Evolutionary conservation across 2,888 invertebrate genomes (phyloP).

Genomic region (Diarsia brunnea): DNA sequence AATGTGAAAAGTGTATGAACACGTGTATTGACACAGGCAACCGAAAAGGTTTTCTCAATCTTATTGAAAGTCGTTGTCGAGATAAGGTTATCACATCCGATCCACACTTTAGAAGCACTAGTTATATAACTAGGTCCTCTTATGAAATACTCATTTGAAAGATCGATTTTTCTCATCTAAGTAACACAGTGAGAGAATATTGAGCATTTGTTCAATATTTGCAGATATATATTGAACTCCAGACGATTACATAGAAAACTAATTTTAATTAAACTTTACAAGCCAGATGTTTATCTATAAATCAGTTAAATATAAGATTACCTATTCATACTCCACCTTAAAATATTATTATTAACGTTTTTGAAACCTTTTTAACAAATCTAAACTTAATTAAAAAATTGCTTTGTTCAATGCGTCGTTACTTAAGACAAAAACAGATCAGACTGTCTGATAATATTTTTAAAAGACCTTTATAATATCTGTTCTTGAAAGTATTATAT

Average conservation of each 20-base stretch:
- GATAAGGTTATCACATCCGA: neutral
- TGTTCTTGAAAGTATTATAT: neutral
- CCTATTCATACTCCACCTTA: neutral
- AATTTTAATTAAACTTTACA: slow-evolving; percentile 10
- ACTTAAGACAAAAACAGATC: neutral
- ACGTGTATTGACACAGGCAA: neutral
- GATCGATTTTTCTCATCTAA: neutral
- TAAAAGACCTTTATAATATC: too few relatives aligned
- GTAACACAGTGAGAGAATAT: neutral
- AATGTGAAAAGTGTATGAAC: neutral
- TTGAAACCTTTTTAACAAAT: neutral
- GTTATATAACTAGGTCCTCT: neutral
- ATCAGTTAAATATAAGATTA: slow-evolving; percentile 2
- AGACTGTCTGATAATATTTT: slow-evolving; percentile 1
- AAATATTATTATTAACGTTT: neutral
- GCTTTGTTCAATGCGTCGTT: neutral
- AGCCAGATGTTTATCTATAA: slow-evolving; percentile 28
- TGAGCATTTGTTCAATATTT: neutral
- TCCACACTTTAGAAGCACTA: neutral
- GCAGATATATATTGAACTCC: neutral
- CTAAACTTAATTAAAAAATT: neutral
- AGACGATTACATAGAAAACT: neutral
- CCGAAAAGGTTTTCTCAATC: neutral
- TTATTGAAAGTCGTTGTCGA: neutral
- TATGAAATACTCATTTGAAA: neutral